Conservation (phyloP, 2,797 vertebrate species). For the Leptodactylus fallax region DNA sequence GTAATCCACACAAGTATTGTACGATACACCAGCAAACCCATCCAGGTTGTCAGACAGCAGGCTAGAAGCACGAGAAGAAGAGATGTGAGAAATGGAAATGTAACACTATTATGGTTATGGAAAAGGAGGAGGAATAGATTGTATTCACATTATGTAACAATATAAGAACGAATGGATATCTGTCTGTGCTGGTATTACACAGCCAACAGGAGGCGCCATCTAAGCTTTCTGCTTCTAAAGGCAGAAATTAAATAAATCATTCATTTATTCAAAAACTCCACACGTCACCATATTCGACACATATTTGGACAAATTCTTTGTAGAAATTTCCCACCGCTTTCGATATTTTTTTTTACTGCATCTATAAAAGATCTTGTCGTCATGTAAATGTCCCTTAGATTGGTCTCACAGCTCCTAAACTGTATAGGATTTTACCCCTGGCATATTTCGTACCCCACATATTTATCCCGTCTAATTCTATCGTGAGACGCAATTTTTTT, state of each 20-base stretch:
- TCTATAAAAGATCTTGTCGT: no score
- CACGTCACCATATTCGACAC: not conserved
- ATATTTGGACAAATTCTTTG: not conserved
- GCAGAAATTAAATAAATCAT: no score
- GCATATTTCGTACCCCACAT: not conserved
- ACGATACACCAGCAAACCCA: not conserved
- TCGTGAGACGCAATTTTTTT: no score
- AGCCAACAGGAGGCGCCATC: not conserved
- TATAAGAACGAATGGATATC: not conserved
- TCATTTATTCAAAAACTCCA: no score
- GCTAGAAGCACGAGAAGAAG: not conserved
- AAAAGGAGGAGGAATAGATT: not conserved
- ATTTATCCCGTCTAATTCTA: not conserved
- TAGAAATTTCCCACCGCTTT: not conserved
- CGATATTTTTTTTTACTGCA: no score
- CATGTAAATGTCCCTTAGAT: no score
- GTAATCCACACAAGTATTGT: conserved; percentile 5
- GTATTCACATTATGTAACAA: not conserved
- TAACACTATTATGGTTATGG: not conserved
- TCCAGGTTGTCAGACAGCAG: not conserved
- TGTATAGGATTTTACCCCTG: not conserved
- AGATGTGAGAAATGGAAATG: not conserved
- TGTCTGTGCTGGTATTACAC: not conserved
- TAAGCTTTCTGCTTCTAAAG: not conserved
- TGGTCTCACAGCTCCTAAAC: not conserved